phyloP scores from a whole-genome alignment of 2,797 vertebrate species.

The Apogon hyalosoma region DNA sequence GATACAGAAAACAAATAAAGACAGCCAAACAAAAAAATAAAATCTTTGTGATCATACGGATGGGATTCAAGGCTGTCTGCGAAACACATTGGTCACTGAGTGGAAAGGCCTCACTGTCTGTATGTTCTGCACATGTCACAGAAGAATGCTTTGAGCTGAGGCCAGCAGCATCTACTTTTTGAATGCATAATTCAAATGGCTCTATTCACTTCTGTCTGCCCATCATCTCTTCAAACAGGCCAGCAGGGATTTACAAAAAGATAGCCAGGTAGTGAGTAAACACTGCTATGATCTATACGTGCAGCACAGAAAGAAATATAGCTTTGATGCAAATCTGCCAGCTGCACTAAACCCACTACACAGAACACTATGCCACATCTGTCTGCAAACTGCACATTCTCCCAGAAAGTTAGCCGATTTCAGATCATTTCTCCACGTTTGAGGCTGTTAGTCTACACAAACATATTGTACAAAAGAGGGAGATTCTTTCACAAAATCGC shows the following conservation, averaged over 20 bases:
- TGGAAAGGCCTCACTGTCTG: conserved; percentile 55
- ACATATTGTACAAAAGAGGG: not conserved
- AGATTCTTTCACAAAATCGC: conserved; percentile 3
- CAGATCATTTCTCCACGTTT: not conserved
- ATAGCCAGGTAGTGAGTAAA: conserved; percentile 16
- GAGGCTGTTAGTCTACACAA: not conserved
- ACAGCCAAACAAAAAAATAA: conserved; percentile 3
- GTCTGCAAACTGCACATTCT: not conserved
- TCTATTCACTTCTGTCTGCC: conserved; percentile 25
- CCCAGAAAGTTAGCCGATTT: not conserved
- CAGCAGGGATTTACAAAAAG: not conserved
- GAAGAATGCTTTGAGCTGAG: conserved; percentile 76
- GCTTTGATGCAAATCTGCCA: not conserved
- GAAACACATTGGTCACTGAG: conserved; percentile 68
- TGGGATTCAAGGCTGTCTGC: conserved; percentile 60
- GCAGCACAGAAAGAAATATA: conserved; percentile 7
- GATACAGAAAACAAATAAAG: conserved; percentile 38
- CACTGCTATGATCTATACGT: not conserved
- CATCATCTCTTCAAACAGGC: conserved; percentile 36
- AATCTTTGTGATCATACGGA: conserved; percentile 23
- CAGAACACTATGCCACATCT: not conserved
- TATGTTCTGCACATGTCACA: conserved; percentile 75
- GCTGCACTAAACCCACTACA: not conserved
- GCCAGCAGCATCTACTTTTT: conserved; percentile 62
- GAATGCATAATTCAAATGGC: conserved; percentile 60